Percentiles rank a stretch among this genome's conserved stretches.
Conservation (phyloP, 2,113 vertebrate genomes). For the Columba livia region DNA sequence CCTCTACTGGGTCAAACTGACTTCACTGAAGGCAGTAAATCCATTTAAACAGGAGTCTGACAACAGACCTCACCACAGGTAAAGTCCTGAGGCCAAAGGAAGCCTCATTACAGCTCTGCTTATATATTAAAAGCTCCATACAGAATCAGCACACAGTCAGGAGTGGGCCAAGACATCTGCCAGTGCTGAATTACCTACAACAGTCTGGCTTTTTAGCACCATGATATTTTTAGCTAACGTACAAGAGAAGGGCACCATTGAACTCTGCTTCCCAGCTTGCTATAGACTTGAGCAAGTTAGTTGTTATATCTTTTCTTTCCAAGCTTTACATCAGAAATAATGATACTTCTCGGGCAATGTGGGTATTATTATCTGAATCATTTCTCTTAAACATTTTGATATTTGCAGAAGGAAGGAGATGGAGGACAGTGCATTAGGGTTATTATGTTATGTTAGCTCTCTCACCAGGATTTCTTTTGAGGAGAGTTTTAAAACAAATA, state of each 20-base stretch:
- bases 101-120: not conserved
- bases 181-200: not conserved
- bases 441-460: not conserved
- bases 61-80: not conserved
- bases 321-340: not conserved
- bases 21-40: not conserved
- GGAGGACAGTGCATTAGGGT: not conserved
- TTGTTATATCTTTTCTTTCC: not conserved
- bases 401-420: not conserved
- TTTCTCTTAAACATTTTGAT: not conserved
- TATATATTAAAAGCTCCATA: not conserved
- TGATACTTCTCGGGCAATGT: not conserved
- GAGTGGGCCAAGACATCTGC: not conserved
- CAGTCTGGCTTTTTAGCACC: not conserved
- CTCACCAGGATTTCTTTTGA: not conserved
- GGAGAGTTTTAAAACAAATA: constrained; percentile 13
- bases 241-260: not conserved
- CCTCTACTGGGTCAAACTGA: not conserved
- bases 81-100: not conserved
- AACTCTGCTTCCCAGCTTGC: not conserved
- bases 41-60: not conserved
- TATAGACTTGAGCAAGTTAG: not conserved
- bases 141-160: not conserved
- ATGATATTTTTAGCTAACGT: not conserved
- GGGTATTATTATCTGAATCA: not conserved